These are phyloP conservation scores for Glaucomys volans DNA, from an alignment of 2,113 vertebrate species.

Conservation along the genomic window DNA sequence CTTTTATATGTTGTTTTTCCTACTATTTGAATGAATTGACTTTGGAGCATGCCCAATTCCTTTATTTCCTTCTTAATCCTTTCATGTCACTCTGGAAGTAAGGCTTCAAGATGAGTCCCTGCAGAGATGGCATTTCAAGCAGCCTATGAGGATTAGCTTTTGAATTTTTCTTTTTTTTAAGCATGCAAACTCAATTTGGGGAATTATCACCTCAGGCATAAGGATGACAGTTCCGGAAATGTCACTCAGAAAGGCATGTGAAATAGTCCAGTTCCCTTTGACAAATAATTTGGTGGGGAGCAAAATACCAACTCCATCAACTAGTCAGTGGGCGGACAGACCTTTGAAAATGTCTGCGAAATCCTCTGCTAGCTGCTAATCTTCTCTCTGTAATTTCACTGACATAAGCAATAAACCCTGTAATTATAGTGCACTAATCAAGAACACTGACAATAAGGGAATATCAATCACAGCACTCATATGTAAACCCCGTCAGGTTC, in stretches of 20 bases:
- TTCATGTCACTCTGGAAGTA: conserved; percentile 76
- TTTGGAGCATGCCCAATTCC: conserved; percentile 75
- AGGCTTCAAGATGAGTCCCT: conserved; percentile 70
- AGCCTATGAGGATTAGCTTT: conserved; percentile 73
- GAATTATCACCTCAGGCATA: conserved; percentile 83
- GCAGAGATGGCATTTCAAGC: conserved; percentile 80
- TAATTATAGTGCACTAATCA: conserved; percentile 79
- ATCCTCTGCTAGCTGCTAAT: conserved; percentile 74
- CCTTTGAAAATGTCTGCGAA: conserved; percentile 76
- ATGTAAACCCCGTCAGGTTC: not conserved
- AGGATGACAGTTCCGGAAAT: conserved; percentile 78
- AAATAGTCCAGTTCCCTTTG: conserved; percentile 70
- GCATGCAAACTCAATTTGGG: conserved; percentile 78
- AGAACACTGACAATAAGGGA: conserved; percentile 66
- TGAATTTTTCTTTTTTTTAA: conserved; percentile 28
- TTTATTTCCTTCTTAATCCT: conserved; percentile 81
- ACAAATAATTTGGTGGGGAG: conserved; percentile 75
- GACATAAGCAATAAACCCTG: conserved; percentile 80
- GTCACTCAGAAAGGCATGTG: conserved; percentile 77
- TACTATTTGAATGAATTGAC: conserved; percentile 79
- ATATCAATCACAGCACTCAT: conserved; percentile 55
- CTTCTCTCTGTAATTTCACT: conserved; percentile 77
- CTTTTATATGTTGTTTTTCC: conserved; percentile 75
- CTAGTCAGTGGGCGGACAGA: conserved; percentile 66
- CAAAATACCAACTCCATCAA: conserved; percentile 79